phyloP scores from a whole-genome alignment of 2,797 vertebrate genomes.

The Phylloscopus collybita region DNA sequence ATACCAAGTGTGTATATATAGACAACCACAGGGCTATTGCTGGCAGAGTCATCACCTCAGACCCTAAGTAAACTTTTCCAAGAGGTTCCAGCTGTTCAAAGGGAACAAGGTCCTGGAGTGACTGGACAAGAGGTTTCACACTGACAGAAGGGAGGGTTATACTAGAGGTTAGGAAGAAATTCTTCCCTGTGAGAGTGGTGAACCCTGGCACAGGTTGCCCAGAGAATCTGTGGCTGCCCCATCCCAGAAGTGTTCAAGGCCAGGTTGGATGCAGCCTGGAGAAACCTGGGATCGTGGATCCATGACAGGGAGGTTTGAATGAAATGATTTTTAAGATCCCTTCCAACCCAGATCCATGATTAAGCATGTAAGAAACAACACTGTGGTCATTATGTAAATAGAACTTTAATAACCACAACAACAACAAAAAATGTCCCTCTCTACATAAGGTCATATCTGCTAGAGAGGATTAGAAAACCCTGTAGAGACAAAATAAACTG shows the following conservation, averaged over 20 bases:
- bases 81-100: neutral
- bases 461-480: neutral
- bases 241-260: neutral
- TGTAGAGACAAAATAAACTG: neutral
- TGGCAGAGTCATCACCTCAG: neutral
- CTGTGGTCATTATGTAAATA: neutral
- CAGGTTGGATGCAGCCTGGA: neutral
- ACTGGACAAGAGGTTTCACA: neutral
- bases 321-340: neutral
- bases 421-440: neutral
- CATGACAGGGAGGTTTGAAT: neutral
- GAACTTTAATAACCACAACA: neutral
- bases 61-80: neutral
- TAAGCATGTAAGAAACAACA: neutral
- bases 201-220: neutral
- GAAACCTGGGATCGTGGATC: fast-evolving
- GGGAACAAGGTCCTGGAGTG: neutral
- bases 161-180: neutral
- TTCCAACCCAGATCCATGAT: neutral
- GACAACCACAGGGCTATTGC: neutral
- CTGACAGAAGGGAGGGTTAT: neutral
- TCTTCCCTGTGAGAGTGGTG: neutral
- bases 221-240: neutral
- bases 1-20: fast-evolving
- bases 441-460: fast-evolving